Evolutionary conservation across 2,113 vertebrate species (phyloP), one percentile per base, ranked within the genome.

Genomic region (Odontesthes bonariensis): DNA sequence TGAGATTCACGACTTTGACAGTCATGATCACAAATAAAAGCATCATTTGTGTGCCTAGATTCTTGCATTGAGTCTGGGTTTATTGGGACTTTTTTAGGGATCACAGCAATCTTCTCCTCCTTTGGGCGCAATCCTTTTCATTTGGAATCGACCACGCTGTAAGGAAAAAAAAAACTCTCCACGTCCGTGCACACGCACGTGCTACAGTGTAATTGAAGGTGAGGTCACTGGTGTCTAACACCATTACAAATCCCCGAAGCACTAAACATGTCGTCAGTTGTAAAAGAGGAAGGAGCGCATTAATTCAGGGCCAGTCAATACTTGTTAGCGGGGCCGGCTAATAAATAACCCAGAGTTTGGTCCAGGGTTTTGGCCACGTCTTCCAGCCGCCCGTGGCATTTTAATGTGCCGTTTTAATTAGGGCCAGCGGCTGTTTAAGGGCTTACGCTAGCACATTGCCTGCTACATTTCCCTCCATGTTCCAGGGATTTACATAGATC

Each of bases 201-300:
- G 8, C 22, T 16, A 14, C 19, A 27, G 22, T 22, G 47, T 53
- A 79, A 76, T 69, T 22, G 40, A 66, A 54, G 51, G 20, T 94
- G 92, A 95, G 92, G 94, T 95, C 94, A 94, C 88, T 85, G 81
- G 83, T n/a, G 81, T 51, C 55, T 86, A 85, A 61, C 74, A 73
- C 65, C 86, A 78, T 94, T 92, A 91, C 79, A 90, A 75, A 65
- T 55, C 87, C 89, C 90, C 86, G 90, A 91, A 88, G 90, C 90
- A 85, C 82, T 85, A 78, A 92, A 94, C 63, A 88, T 87, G 79
- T 92, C 84, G 88, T 75, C 73, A 73, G 78, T 61, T 69, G 53
- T 68, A 70, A 80, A 76, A 77, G 65, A 82, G 70, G 64, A 74
- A 81, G 83, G 86, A 91, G 72, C 83, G 20, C 75, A 81, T 86